A percentile compares a stretch with the other conserved stretches of the same genome.
Evolutionary conservation across 2,888 invertebrate genomes (phyloP).

Genomic region (Drosophila borealis): DNA sequence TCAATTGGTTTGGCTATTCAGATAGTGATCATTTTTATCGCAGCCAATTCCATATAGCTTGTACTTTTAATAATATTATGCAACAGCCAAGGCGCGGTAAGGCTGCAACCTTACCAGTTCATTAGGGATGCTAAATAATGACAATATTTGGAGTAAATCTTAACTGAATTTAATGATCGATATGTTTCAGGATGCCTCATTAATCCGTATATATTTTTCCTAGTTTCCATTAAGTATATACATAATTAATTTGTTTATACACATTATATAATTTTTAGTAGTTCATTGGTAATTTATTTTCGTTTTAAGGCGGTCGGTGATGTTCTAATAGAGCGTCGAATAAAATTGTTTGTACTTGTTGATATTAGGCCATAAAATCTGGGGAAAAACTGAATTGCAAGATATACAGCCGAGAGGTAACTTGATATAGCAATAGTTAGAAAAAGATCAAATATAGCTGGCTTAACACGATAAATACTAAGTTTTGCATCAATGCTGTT

Average conservation of each 20-base stretch:
- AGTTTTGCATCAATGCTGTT: conserved; percentile 91
- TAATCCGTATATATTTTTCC: no score
- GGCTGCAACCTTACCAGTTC: no score
- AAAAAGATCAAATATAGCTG: conserved; percentile 98
- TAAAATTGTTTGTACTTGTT: conserved; percentile 50
- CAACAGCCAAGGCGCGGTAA: no score
- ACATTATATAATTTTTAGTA: neutral
- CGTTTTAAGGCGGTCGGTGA: conserved; percentile 36
- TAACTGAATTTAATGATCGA: no score
- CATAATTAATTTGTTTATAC: no score
- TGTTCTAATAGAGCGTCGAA: conserved; percentile 19
- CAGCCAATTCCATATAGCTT: no score
- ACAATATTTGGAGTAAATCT: no score
- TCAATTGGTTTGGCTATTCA: no score
- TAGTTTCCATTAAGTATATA: neutral
- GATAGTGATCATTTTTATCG: no score
- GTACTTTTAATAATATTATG: no score
- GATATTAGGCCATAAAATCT: conserved; percentile 88
- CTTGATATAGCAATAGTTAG: conserved; percentile 93
- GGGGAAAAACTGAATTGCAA: conserved; percentile 91
- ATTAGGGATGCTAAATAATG: no score
- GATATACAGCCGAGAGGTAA: conserved; percentile 94
- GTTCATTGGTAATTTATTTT: conserved; percentile 33
- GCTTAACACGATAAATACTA: conserved; percentile 97
- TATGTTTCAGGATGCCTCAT: no score